Conservation (phyloP, 2,888 invertebrate species). For the Perizoma affinitatum region DNA sequence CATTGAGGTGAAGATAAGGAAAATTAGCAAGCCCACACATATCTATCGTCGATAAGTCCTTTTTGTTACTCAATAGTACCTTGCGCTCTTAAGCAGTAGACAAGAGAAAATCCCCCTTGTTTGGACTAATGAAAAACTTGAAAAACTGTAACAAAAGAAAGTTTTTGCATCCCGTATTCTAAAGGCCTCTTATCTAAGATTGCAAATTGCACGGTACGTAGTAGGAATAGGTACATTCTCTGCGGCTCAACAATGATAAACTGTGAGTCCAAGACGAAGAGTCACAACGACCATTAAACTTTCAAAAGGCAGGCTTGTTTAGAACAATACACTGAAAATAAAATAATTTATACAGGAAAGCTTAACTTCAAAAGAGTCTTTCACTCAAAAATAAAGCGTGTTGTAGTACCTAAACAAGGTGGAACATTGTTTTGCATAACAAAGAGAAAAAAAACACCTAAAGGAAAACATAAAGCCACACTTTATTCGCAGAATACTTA, state of each 20-base stretch:
- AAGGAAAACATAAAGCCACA: slow-evolving; percentile 85
- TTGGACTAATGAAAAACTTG: slow-evolving; percentile 42
- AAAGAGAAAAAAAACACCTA: slow-evolving; percentile 82
- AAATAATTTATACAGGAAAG: slow-evolving; percentile 83
- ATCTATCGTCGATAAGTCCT: slow-evolving; percentile 5
- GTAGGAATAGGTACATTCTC: slow-evolving; percentile 41
- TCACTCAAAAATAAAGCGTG: slow-evolving; percentile 84
- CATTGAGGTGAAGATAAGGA: neutral
- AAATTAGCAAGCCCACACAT: slow-evolving; percentile 13
- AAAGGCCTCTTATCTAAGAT: slow-evolving; percentile 44
- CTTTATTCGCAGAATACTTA: slow-evolving; percentile 84
- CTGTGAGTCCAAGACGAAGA: slow-evolving; percentile 65
- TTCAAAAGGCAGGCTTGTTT: slow-evolving; percentile 74
- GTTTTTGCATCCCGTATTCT: slow-evolving; percentile 42
- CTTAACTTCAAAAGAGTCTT: slow-evolving; percentile 84
- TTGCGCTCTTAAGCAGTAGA: slow-evolving; percentile 20
- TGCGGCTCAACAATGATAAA: slow-evolving; percentile 61
- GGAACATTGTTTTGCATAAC: slow-evolving; percentile 84
- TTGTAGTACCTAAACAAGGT: slow-evolving; percentile 84
- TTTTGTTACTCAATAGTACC: slow-evolving; percentile 19
- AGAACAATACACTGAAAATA: slow-evolving; percentile 82
- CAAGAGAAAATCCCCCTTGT: slow-evolving; percentile 36
- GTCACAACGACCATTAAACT: slow-evolving; percentile 72
- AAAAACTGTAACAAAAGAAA: slow-evolving; percentile 41
- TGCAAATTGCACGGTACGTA: slow-evolving; percentile 41